These are phyloP conservation scores for Malthinus flaveolus DNA, from an alignment of 2,888 invertebrate species.

Conservation along the genomic window DNA sequence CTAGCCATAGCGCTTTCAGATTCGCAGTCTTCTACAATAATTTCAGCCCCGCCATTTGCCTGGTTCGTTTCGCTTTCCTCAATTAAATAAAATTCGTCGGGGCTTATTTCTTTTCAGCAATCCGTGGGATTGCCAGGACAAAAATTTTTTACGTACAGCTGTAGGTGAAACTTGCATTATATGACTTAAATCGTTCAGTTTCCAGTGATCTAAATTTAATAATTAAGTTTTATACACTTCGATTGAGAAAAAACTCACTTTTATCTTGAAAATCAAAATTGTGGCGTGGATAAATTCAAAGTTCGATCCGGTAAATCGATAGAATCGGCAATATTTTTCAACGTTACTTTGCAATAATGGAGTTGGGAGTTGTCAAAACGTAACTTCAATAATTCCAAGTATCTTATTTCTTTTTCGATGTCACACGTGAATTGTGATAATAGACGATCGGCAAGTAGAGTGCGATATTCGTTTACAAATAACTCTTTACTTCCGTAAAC, in stretches of 20 bases:
- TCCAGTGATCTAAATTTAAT: slow-evolving; percentile 60
- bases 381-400: slow-evolving; percentile 90
- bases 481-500: slow-evolving; percentile 98
- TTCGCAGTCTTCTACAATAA: slow-evolving; percentile 85
- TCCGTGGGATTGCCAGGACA: slow-evolving; percentile 94
- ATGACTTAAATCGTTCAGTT: slow-evolving; percentile 81
- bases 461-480: slow-evolving; percentile 97
- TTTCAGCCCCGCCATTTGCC: slow-evolving; percentile 62
- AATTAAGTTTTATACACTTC: too few relatives aligned
- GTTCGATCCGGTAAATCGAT: too few relatives aligned
- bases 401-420: slow-evolving; percentile 87
- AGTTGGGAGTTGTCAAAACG: slow-evolving; percentile 94
- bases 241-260: slow-evolving; percentile 57
- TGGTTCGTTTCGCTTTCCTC: slow-evolving; percentile 64
- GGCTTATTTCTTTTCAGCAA: slow-evolving; percentile 74
- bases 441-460: slow-evolving; percentile 87
- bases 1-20: slow-evolving; percentile 93
- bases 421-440: slow-evolving; percentile 83
- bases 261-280: slow-evolving; percentile 89
- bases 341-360: slow-evolving; percentile 97
- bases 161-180: slow-evolving; percentile 87
- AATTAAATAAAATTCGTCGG: slow-evolving; percentile 74
- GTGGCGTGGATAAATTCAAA: slow-evolving; percentile 85
- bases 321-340: slow-evolving; percentile 96
- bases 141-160: slow-evolving; percentile 81